These are phyloP conservation scores for Rhaphigaster nebulosa DNA, from an alignment of 2,888 invertebrate species.

Conservation along the genomic window DNA sequence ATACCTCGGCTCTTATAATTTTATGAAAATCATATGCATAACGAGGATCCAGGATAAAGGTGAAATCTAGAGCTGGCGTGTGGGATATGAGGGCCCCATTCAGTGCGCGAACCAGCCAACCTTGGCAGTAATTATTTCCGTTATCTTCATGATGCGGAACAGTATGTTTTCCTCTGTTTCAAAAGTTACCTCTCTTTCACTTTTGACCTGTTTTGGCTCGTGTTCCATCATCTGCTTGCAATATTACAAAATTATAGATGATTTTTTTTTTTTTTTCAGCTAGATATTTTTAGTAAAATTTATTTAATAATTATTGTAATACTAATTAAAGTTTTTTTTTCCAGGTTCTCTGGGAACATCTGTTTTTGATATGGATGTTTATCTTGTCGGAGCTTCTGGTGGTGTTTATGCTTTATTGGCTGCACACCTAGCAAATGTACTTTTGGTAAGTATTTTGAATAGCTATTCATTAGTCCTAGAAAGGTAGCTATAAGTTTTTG, in stretches of 20 bases:
- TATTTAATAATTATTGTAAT: neutral
- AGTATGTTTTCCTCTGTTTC: constrained; percentile 56
- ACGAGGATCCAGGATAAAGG: neutral
- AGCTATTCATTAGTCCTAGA: neutral
- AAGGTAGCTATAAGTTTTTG: neutral
- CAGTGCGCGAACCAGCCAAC: constrained; percentile 46
- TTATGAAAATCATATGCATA: constrained; percentile 14
- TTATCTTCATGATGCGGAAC: constrained; percentile 52
- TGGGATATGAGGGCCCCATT: constrained; percentile 14
- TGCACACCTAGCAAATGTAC: constrained; percentile 94
- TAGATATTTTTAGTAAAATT: neutral
- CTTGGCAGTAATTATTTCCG: constrained; percentile 57
- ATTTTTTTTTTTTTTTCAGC: neutral
- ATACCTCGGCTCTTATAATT: neutral
- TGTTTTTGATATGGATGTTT: constrained; percentile 93
- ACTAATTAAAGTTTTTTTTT: constrained; percentile 64
- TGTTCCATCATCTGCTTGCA: neutral
- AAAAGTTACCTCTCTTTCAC: constrained; percentile 54
- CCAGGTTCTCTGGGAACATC: constrained; percentile 83
- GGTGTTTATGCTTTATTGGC: constrained; percentile 97
- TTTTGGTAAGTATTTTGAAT: constrained; percentile 72
- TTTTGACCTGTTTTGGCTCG: constrained; percentile 3
- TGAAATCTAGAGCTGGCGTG: constrained; percentile 11
- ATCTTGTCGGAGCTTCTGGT: constrained; percentile 95
- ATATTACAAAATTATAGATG: neutral